These are phyloP conservation scores for Eonycteris spelaea DNA, from an alignment of 2,113 vertebrate species.

Conservation along the genomic window DNA sequence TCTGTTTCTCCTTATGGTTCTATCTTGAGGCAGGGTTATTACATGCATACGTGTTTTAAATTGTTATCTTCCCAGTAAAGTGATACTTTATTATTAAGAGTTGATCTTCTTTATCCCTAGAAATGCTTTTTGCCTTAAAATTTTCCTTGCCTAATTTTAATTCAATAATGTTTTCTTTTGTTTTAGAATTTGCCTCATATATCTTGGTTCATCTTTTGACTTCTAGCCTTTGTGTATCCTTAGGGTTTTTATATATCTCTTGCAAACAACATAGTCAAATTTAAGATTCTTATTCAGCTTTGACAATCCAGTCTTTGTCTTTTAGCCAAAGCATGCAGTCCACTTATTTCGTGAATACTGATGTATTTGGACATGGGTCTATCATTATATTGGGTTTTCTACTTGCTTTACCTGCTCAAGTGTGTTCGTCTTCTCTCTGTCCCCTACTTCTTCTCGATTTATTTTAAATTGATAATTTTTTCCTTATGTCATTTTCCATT, in stretches of 20 bases:
- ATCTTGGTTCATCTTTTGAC: not conserved
- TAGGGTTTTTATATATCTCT: not conserved
- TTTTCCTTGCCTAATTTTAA: not conserved
- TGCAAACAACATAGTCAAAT: not conserved
- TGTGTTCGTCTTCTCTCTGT: not conserved
- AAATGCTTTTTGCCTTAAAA: constrained; percentile 6
- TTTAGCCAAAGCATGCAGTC: not conserved
- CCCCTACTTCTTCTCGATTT: not conserved
- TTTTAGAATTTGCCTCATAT: not conserved
- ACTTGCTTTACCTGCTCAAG: not conserved
- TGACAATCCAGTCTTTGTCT: not conserved
- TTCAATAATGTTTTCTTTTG: not conserved
- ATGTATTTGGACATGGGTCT: not conserved
- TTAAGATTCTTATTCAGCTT: not conserved
- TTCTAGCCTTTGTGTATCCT: not conserved
- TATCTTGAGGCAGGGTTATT: constrained; percentile 3
- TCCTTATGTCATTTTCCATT: not conserved
- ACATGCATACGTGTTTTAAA: constrained; percentile 35
- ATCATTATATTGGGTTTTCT: not conserved
- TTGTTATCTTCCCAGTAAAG: constrained; percentile 22
- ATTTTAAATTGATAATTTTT: not conserved
- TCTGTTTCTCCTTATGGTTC: not conserved
- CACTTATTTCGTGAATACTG: not conserved
- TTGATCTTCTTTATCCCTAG: not conserved
- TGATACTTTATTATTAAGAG: constrained; percentile 20